Base-by-base conservation (phyloP, 2,888 invertebrate genomes). In the Pharmacophagus antenor region DNA sequence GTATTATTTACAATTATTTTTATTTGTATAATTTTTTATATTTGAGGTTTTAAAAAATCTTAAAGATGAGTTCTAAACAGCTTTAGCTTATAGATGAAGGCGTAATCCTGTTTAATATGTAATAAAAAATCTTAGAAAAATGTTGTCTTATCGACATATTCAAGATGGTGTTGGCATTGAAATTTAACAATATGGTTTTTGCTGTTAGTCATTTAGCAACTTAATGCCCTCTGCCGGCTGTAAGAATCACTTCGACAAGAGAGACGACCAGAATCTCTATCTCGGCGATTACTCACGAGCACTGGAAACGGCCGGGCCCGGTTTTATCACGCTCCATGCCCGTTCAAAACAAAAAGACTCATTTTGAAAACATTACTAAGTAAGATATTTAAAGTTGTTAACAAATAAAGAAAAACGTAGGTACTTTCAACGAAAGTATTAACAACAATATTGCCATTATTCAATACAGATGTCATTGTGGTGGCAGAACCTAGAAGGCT, bases 201-300 rank as follows among this genome's bases (percentile, higher is more conserved):
- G 54, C 56, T 47, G 60, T 60, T 56, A 60, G 51, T 60, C 60
- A 55, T 60, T 60, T 60, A 56, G 60, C 56, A 56, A 56, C 46
- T 60, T 60, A 60, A 61, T 61, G 47, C 56, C 56, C 54, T 62
- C 57, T 49, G 60, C 61, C 56, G 63, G 68, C 66, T 63, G 75
- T 84, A 84, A 85, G 83, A 86, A 84, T 77, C 73, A 73, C 76
- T 68, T 73, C 66, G 69, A 73, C 74, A 73, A 70, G 70, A 70
- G 68, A 62, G 63, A 66, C 80, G 85, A 87, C 84, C n/a, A n/a
- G n/a, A 84, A 68, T 72, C 68, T 69, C 68, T 85, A 86, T 85
- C 86, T 68, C 63, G 64, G 62, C 77, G 78, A 85, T 85, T 84
- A 84, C 74, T 85, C 85, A 82, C 65, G 64, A 70, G 65, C 78